Evolutionary conservation across 2,888 invertebrate genomes (phyloP).

Genomic region (Diogma glabrata): DNA sequence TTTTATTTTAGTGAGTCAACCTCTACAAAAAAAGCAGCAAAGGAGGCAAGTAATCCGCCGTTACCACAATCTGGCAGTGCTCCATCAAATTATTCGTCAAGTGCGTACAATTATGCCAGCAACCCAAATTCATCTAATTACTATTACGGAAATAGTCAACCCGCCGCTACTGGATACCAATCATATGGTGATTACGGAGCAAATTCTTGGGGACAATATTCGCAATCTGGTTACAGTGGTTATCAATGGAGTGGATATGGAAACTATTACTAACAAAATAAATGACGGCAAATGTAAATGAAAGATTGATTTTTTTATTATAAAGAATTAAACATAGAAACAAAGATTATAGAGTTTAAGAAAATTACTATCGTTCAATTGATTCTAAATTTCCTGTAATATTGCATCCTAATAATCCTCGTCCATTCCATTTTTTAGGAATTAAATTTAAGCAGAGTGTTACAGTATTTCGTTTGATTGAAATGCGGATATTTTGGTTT

Average conservation of each 20-base stretch:
- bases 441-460: conserved; percentile 47
- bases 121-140: conserved; percentile 29
- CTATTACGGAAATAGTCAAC: conserved; percentile 40
- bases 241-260: conserved; percentile 49
- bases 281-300: conserved; percentile 2
- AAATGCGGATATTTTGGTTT: conserved; percentile 40
- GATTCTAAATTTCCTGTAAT: conserved; percentile 32
- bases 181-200: conserved; percentile 42
- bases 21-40: conserved; percentile 34
- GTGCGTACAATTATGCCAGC: conserved; percentile 33
- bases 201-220: conserved; percentile 24
- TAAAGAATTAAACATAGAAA: no score
- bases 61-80: conserved; percentile 29
- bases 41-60: conserved; percentile 30
- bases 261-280: conserved; percentile 23
- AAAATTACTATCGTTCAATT: not conserved
- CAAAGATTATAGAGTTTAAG: no score
- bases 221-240: conserved; percentile 30
- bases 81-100: conserved; percentile 27
- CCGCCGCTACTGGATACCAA: conserved; percentile 36
- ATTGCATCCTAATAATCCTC: conserved; percentile 65
- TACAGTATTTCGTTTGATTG: conserved; percentile 41
- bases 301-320: not conserved
- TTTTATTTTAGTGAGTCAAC: conserved; percentile 28
- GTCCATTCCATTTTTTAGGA: conserved; percentile 66